Base-by-base conservation (phyloP, 2,888 invertebrate genomes). In the Glyphotaelius pellucidus region DNA sequence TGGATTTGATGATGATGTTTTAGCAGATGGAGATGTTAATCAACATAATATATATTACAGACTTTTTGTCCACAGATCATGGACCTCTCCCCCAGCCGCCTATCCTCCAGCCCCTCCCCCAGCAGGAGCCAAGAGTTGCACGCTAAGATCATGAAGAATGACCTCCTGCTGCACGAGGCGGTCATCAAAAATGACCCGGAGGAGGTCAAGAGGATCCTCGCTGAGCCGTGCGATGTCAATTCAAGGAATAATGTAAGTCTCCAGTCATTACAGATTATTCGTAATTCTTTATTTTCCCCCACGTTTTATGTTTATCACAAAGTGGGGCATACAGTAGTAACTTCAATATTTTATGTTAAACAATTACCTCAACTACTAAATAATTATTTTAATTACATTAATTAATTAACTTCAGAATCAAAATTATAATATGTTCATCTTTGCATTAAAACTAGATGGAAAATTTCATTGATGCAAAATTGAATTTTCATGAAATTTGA, bases 131-230 rank as follows among this genome's bases (percentile, higher is more conserved):
- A 93, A 7, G 89, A 89, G 7, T 87, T 92, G 7, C 94, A 97
- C 30, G 95, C 96, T 0, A 94, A 96, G 1, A 96, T 97, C 81
- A 96, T 97, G 94, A 97, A 97, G 94, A 97, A 97, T 94, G 97
- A 97, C 94, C 95, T 97, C 84, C 95, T 97, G 3, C 96, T 97
- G 1, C 97, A 97, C 94, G 97, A 97, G 94, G 97, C 97, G 3
- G 97, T 97, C 67, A 97, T 97, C 94, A 97, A 97, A 95, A 97
- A 97, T 94, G 97, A 97, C 94, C 96, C 97, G 0, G 97, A 97
- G 3, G 96, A 97, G 0, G 97, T 97, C 31, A 95, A 96, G 88
- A 97, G 96, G 94, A 97, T 97, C 15, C 95, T 97, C 91, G 96
- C 95, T 94, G 96, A 97, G 93, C 97, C 97, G 0, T 96, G 97